Conservation (phyloP, 2,797 vertebrate genomes). For the Chelon labrosus region DNA sequence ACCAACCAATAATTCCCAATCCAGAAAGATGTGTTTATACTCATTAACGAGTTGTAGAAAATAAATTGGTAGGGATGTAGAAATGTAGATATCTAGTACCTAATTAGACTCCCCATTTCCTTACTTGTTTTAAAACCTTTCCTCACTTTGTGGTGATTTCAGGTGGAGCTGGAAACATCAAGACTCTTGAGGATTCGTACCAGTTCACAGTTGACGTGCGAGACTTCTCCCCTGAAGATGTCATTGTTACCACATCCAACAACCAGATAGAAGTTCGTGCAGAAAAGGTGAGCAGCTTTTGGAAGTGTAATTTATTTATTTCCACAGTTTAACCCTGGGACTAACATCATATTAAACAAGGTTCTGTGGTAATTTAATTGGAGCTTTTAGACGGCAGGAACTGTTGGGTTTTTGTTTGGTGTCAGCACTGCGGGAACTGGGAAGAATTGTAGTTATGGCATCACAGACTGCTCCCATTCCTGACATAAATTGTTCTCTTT, state of each 20-base stretch:
- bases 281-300: slow-evolving; percentile 88
- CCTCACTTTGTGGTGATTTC: slow-evolving; percentile 63
- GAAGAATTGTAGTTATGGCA: too few relatives aligned
- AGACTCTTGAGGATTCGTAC: slow-evolving; percentile 93
- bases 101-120: neutral
- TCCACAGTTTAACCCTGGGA: neutral
- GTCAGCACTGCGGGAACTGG: too few relatives aligned
- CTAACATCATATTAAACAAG: neutral
- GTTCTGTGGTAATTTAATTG: neutral
- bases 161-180: slow-evolving; percentile 88
- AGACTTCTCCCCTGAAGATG: slow-evolving; percentile 96
- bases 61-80: neutral
- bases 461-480: too few relatives aligned
- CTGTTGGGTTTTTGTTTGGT: too few relatives aligned
- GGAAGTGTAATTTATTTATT: neutral
- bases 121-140: neutral
- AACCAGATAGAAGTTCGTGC: slow-evolving; percentile 98
- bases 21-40: neutral
- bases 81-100: neutral
- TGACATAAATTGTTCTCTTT: too few relatives aligned
- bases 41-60: neutral
- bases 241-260: slow-evolving; percentile 98
- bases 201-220: slow-evolving; percentile 96
- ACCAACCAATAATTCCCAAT: neutral
- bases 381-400: too few relatives aligned